Base-by-base conservation (phyloP, 2,888 invertebrate species). In the Agonopterix alstromeriana region DNA sequence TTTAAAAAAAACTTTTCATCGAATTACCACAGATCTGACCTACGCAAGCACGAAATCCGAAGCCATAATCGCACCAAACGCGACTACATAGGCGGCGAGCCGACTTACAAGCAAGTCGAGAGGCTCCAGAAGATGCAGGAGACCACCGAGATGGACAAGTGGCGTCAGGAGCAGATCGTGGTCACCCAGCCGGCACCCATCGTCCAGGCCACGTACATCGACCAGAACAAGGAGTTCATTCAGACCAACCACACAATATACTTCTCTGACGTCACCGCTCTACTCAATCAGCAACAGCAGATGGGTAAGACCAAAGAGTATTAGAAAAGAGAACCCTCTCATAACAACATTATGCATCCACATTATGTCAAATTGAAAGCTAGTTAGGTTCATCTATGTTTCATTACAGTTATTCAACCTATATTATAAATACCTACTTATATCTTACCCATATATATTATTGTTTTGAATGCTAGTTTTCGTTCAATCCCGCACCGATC, bases 31-130 rank as follows among this genome's bases (percentile, higher is more conserved):
- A 88, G 87, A 61, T 85, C 87, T 0, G 87, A 88, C 40, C 73
- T 87, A 1, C 78, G 88, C n/a, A 88, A 88, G 52, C 88, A 88
- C 62, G 87, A 87, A 56, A 85, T 87, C 14, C 73, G 82, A 3
- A 76, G 70, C 46, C 88, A 88, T 71, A 84, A 87, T 50, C 79
- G 88, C 35, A 68, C 73, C n/a, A 88, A 88, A 49, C 81, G 86
- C 10, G 83, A 82, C 58, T 87, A 86, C 63, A 63, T 86, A 8
- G 88, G 88, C 55, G 87, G 87, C 35, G 88, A 88, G 58, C 87
- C 87, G 0, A 66, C 85, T 0, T 88, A 88, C 71, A 85, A 84
- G 50, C 85, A 80, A 56, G 81, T 80, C 4, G 87, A 87, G 54
- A 58, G 85, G 10, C 55, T 87, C 56, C 81, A 85, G 61, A 82